phyloP scores from a whole-genome alignment of 2,888 invertebrate species.

The Dasypogon diadema region DNA sequence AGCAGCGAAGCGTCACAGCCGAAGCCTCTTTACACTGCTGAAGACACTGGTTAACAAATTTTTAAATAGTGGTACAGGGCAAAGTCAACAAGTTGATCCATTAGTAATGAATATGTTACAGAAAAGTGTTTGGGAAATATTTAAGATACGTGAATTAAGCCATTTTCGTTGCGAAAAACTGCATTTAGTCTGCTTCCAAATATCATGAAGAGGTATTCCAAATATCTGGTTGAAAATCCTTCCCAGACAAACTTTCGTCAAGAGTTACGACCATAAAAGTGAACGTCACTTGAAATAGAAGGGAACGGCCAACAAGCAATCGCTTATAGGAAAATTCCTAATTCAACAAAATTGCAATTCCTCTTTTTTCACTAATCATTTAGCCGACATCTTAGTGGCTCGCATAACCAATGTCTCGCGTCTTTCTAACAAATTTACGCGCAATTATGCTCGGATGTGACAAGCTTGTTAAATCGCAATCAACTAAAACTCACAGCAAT shows the following conservation, averaged over 20 bases:
- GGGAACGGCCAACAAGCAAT: not conserved
- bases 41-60: too few relatives aligned
- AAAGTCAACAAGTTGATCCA: too few relatives aligned
- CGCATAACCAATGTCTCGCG: constrained; percentile 39
- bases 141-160: constrained; percentile 5
- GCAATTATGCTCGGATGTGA: constrained; percentile 50
- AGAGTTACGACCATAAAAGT: constrained; percentile 3
- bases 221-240: not conserved
- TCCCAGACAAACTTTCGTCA: not conserved
- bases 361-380: constrained; percentile 7
- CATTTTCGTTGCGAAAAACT: constrained; percentile 2
- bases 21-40: too few relatives aligned
- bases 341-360: constrained; percentile 14
- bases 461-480: constrained; percentile 50
- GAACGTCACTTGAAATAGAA: not conserved
- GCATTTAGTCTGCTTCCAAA: not conserved
- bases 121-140: constrained; percentile 16
- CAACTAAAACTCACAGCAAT: constrained; percentile 37
- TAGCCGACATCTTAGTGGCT: constrained; percentile 20
- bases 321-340: constrained; percentile 10
- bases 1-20: too few relatives aligned
- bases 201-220: not conserved
- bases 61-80: too few relatives aligned
- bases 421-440: constrained; percentile 50
- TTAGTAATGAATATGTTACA: too few relatives aligned